Evolutionary conservation across 2,113 vertebrate genomes (phyloP).

Genomic region (Alexandromys fortis): DNA sequence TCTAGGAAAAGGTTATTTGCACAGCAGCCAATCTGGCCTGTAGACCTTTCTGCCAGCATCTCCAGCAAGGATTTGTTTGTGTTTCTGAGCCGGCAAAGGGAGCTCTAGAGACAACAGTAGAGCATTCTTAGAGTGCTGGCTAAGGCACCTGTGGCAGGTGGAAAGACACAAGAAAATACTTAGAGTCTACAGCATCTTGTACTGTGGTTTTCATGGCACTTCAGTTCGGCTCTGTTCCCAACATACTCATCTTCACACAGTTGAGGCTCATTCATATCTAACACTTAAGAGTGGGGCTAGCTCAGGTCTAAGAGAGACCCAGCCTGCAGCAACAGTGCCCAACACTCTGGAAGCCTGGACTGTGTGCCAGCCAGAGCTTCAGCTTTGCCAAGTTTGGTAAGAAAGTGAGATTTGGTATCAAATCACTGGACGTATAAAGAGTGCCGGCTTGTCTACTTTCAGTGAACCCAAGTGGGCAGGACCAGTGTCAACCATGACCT

Average conservation of each 20-base stretch:
- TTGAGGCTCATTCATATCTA: not conserved
- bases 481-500: too few species aligned
- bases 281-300: too few species aligned
- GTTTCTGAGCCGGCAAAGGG: not conserved
- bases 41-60: not conserved
- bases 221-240: not conserved
- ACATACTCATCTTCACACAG: not conserved
- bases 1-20: not conserved
- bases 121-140: not conserved
- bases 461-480: not conserved
- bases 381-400: too few species aligned
- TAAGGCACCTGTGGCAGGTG: fast-evolving
- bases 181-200: fast-evolving
- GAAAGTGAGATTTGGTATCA: not conserved
- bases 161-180: not conserved
- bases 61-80: fast-evolving
- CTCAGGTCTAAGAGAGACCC: not conserved
- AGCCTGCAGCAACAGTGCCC: not conserved
- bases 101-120: fast-evolving
- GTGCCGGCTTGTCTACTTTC: not conserved
- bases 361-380: not conserved
- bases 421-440: fast-evolving
- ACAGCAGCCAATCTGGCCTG: not conserved
- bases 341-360: fast-evolving
- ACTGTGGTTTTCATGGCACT: not conserved